A percentile compares a stretch with the other conserved stretches of the same genome.
Conservation (phyloP, 2,797 vertebrate genomes). For the Sebastes baramenuke region DNA sequence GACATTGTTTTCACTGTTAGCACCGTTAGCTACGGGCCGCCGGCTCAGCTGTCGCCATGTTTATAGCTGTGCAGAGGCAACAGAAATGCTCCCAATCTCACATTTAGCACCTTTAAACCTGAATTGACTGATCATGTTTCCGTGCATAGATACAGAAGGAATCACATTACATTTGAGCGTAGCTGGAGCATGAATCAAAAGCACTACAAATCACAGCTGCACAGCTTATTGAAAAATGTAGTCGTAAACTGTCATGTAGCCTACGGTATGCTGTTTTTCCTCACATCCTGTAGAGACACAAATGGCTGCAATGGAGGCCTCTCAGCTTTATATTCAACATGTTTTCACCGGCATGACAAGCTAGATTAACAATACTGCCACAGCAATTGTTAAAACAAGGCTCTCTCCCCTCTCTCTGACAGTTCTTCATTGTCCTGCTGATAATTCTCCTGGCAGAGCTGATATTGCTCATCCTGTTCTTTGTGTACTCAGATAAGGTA, state of each 20-base stretch:
- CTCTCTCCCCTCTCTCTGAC: constrained; percentile 64
- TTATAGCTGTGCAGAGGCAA: not conserved
- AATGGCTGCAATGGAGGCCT: not conserved
- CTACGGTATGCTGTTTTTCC: not conserved
- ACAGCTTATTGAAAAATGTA: not conserved
- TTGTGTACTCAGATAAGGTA: constrained; percentile 98
- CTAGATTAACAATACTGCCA: constrained; percentile 5
- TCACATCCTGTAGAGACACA: not conserved
- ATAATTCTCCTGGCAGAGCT: constrained; percentile 95
- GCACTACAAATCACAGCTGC: not conserved
- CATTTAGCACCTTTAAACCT: not conserved
- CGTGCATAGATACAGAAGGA: not conserved
- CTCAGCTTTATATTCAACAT: not conserved
- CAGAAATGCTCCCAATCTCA: not conserved
- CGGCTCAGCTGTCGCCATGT: not conserved
- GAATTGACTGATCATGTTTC: not conserved
- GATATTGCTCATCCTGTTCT: constrained; percentile 96
- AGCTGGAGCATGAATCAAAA: not conserved
- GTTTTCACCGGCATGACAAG: constrained; percentile 3
- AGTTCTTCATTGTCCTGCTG: constrained; percentile 99
- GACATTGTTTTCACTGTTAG: too few relatives aligned
- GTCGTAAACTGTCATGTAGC: not conserved
- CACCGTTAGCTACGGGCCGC: not conserved
- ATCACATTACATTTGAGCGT: not conserved
- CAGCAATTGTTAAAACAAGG: constrained; percentile 19